Evolutionary conservation across 1,140 invertebrate genomes (phyloP).

Genomic region (Coptotermes formosanus): DNA sequence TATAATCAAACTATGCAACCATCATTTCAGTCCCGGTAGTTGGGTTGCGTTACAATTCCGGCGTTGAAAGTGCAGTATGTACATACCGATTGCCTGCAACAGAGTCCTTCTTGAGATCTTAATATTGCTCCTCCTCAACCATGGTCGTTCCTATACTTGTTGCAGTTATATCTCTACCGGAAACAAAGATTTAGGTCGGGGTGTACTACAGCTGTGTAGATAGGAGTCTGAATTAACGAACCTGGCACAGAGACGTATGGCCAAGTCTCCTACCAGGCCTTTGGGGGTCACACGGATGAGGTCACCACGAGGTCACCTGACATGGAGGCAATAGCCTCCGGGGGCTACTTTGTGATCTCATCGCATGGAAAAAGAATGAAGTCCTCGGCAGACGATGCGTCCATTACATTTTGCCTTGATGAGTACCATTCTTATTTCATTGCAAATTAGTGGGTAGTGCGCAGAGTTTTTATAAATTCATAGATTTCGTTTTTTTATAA

Average conservation of each 20-base stretch:
- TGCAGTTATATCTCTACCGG: background rate
- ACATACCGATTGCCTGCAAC: too few relatives aligned
- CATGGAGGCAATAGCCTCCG: background rate
- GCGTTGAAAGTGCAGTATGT: too few relatives aligned
- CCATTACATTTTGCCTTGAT: background rate
- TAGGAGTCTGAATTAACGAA: background rate
- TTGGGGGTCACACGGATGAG: constrained; percentile 15
- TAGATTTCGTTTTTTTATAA: too few relatives aligned
- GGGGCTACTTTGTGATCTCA: background rate
- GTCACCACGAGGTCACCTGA: background rate
- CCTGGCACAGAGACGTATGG: background rate
- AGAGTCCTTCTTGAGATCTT: too few relatives aligned
- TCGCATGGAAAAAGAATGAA: background rate
- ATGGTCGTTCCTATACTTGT: too few relatives aligned
- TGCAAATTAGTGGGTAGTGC: too few relatives aligned
- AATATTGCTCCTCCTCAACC: too few relatives aligned
- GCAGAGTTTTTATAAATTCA: too few relatives aligned
- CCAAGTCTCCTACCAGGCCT: background rate
- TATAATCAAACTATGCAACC: too few relatives aligned
- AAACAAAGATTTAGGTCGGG: background rate
- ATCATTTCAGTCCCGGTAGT: too few relatives aligned
- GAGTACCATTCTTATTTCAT: too few relatives aligned
- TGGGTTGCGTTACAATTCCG: too few relatives aligned
- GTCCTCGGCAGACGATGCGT: background rate
- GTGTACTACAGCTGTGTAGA: background rate